Evolutionary conservation across 2,797 vertebrate genomes (phyloP).

Genomic region (Moxostoma hubbsi): DNA sequence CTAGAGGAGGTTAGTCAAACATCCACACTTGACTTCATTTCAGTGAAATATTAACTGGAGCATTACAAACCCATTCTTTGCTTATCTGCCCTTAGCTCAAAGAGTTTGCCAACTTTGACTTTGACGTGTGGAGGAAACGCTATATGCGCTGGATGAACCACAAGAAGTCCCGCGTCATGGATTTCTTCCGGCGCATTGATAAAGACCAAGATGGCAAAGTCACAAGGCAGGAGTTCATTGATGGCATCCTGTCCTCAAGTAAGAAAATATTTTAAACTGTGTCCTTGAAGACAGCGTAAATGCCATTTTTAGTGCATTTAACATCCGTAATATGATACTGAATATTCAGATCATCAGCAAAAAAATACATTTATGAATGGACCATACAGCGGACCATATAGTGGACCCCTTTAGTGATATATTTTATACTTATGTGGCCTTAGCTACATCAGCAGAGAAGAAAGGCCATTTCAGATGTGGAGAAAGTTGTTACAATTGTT

Average conservation of each 20-base stretch:
- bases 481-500: no score
- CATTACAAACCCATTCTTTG: background rate
- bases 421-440: no score
- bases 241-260: slow-evolving; percentile 99
- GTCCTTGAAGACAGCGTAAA: no score
- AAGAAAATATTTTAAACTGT: slow-evolving; percentile 65
- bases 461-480: no score
- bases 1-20: slow-evolving; percentile 88
- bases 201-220: slow-evolving; percentile 99
- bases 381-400: no score
- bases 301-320: no score
- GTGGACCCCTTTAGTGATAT: no score
- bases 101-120: slow-evolving; percentile 99
- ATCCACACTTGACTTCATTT: background rate
- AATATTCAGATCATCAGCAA: background rate
- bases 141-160: slow-evolving; percentile 99
- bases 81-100: slow-evolving; percentile 79
- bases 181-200: slow-evolving; percentile 98
- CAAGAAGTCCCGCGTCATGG: slow-evolving; percentile 99
- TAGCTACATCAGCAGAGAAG: no score
- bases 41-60: background rate
- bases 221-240: slow-evolving; percentile 97
- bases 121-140: slow-evolving; percentile 97
- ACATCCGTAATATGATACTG: background rate
- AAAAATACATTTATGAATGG: no score